Evolutionary conservation across 2,888 invertebrate genomes (phyloP).

Genomic region (Ennomos quercinarius): DNA sequence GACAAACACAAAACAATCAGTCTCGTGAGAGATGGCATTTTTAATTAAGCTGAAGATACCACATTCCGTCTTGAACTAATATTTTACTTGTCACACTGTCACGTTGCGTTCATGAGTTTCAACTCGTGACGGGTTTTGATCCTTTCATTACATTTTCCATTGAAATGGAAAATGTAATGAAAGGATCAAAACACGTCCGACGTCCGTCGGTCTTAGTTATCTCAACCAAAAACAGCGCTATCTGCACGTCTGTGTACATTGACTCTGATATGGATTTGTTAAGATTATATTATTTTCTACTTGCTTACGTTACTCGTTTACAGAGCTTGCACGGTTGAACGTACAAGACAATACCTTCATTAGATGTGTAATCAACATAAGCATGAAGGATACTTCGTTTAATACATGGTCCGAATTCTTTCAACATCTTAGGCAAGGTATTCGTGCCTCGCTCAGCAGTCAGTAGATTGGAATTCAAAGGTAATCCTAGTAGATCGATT

Average conservation of each 20-base stretch:
- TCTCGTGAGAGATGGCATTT: too few species aligned
- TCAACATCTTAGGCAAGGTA: constrained; percentile 4
- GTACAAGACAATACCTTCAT: background rate
- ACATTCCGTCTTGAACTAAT: too few species aligned
- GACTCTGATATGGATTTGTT: constrained; percentile 3
- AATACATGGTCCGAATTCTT: constrained; percentile 3
- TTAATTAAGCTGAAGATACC: too few species aligned
- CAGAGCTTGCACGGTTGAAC: background rate
- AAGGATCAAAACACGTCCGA: constrained; percentile 15
- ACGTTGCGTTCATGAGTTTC: too few species aligned
- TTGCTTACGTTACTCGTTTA: background rate
- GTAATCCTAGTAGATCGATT: constrained; percentile 11
- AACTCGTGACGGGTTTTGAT: too few species aligned
- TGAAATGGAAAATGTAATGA: background rate
- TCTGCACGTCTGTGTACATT: constrained; percentile 14
- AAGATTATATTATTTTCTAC: constrained; percentile 5
- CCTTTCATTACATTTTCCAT: too few species aligned
- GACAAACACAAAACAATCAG: too few species aligned
- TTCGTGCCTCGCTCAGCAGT: constrained; percentile 7
- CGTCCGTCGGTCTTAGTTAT: constrained; percentile 13
- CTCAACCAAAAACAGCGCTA: constrained; percentile 25
- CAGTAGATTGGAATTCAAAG: constrained; percentile 14
- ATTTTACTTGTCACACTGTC: too few species aligned
- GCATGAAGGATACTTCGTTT: constrained; percentile 10
- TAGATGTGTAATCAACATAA: constrained; percentile 5